These are phyloP conservation scores for Subanguina moxae DNA, from an alignment of 1,140 invertebrate species.

Conservation along the genomic window DNA sequence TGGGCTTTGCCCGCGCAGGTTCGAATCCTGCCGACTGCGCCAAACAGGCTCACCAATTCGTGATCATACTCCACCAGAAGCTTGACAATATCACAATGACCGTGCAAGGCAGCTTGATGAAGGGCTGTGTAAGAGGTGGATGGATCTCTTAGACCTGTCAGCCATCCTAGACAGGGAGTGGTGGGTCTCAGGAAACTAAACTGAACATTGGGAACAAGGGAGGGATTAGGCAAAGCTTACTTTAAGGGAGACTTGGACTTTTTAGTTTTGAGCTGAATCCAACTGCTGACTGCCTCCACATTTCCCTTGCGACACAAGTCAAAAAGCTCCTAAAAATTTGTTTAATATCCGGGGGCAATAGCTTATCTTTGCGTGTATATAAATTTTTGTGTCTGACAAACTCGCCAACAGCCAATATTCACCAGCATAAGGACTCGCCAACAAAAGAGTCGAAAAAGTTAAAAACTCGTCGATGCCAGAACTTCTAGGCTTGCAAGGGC, in stretches of 20 bases:
- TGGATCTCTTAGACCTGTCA: conserved; percentile 38
- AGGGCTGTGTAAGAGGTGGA: conserved; percentile 84
- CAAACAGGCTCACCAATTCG: too few species aligned
- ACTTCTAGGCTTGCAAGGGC: neutral
- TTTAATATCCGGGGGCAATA: neutral
- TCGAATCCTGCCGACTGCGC: too few species aligned
- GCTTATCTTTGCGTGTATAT: neutral
- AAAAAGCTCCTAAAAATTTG: conserved; percentile 26
- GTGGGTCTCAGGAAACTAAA: conserved; percentile 40
- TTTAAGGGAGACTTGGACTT: conserved; percentile 24
- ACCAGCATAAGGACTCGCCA: neutral
- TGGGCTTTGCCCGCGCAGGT: too few species aligned
- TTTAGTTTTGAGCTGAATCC: conserved; percentile 24
- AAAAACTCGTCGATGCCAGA: neutral
- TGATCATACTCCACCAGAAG: conserved; percentile 63
- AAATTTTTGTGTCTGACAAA: neutral
- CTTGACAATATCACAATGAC: conserved; percentile 73
- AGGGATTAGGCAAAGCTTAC: conserved; percentile 20
- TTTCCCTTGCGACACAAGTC: conserved; percentile 28
- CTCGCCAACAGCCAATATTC: neutral
- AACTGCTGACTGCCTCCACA: conserved; percentile 24
- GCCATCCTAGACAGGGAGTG: conserved; percentile 37
- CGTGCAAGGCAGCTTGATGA: conserved; percentile 87
- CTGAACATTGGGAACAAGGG: conserved; percentile 1
- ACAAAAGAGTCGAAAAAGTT: neutral